These are phyloP conservation scores for Zosterops japonicus DNA, from an alignment of 2,113 vertebrate genomes.

Conservation along the genomic window DNA sequence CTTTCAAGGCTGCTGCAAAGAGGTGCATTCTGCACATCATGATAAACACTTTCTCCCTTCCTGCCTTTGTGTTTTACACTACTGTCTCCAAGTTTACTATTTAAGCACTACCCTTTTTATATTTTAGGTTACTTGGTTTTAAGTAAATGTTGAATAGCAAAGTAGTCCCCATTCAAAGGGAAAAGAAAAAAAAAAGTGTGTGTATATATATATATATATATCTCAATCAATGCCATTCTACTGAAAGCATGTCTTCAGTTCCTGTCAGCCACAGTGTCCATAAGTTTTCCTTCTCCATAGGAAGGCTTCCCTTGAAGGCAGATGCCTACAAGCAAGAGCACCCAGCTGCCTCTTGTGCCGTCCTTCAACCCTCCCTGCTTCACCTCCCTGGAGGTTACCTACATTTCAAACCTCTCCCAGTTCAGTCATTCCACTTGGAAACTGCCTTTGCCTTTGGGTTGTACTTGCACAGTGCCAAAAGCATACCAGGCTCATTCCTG, in stretches of 20 bases:
- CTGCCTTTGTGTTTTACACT: not conserved
- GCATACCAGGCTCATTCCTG: not conserved
- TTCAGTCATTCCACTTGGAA: not conserved
- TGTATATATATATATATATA: not conserved
- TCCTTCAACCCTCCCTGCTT: not conserved
- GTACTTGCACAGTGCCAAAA: not conserved
- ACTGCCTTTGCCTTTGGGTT: not conserved
- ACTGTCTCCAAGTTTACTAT: not conserved
- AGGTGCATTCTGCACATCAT: not conserved
- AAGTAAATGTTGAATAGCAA: not conserved
- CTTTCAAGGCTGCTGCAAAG: not conserved
- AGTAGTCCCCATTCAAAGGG: not conserved
- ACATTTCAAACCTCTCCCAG: not conserved
- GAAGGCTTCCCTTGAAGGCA: not conserved
- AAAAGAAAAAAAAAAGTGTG: accelerated
- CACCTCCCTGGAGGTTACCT: not conserved
- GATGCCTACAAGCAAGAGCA: not conserved
- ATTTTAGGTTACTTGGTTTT: not conserved
- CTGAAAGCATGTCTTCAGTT: not conserved
- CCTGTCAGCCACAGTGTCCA: not conserved
- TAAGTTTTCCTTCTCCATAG: not conserved
- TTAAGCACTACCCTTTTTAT: not conserved
- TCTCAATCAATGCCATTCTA: not conserved
- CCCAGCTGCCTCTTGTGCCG: not conserved
- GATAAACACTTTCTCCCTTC: not conserved